These are phyloP conservation scores for Biston stratarius DNA, from an alignment of 2,888 invertebrate genomes.

Conservation along the genomic window DNA sequence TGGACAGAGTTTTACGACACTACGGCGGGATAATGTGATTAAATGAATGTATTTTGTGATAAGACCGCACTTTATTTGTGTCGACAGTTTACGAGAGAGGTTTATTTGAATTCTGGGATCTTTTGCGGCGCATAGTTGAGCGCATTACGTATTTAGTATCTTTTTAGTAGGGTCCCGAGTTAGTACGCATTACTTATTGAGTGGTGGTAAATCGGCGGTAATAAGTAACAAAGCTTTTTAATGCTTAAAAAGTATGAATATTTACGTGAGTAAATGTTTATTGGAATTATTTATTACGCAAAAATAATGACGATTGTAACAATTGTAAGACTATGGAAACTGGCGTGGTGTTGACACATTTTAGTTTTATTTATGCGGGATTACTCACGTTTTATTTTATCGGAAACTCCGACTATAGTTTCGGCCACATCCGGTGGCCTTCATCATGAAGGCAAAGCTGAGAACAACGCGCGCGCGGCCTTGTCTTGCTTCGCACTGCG, in stretches of 20 bases:
- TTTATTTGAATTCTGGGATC: conserved; percentile 46
- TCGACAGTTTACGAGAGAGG: conserved; percentile 48
- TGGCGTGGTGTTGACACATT: no score
- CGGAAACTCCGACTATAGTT: no score
- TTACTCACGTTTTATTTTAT: no score
- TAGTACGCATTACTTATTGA: conserved; percentile 23
- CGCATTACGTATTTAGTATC: conserved; percentile 29
- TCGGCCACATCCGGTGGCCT: no score
- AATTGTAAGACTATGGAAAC: no score
- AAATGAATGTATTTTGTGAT: conserved; percentile 64
- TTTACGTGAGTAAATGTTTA: background rate
- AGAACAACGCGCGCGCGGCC: no score
- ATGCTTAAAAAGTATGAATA: background rate
- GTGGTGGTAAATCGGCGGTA: conserved; percentile 5
- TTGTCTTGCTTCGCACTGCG: no score
- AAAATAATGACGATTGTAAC: no score
- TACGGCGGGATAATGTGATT: conserved; percentile 58
- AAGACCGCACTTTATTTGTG: conserved; percentile 58
- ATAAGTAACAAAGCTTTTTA: background rate
- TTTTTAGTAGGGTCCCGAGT: conserved; percentile 20
- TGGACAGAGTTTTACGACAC: conserved; percentile 58
- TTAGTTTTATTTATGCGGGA: no score
- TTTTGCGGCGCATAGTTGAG: conserved; percentile 18
- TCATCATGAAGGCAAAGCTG: no score
- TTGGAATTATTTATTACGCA: no score